A percentile compares a stretch with the other conserved stretches of the same genome.
phyloP scores from a whole-genome alignment of 1,140 invertebrate species.

The Maconellicoccus hirsutus region DNA sequence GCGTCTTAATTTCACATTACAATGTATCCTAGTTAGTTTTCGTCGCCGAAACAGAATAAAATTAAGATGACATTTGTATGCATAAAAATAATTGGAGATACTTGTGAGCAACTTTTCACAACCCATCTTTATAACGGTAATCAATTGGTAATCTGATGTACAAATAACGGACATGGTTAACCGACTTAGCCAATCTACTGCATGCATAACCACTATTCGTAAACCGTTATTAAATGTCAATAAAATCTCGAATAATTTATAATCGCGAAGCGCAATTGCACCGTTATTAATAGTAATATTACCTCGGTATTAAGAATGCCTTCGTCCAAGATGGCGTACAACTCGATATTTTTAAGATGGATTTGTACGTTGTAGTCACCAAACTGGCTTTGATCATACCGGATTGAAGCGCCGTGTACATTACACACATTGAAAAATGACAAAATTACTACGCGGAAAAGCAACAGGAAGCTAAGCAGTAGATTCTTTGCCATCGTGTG shows the following conservation, averaged over 20 bases:
- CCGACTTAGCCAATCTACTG: slow-evolving; percentile 2
- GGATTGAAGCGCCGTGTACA: slow-evolving; percentile 25
- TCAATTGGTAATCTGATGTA: neutral
- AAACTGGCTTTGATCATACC: slow-evolving; percentile 59
- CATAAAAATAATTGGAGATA: no score
- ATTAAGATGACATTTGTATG: no score
- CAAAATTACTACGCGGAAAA: neutral
- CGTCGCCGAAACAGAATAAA: no score
- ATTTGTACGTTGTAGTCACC: slow-evolving; percentile 66
- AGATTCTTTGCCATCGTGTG: slow-evolving; percentile 2
- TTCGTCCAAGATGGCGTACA: slow-evolving; percentile 51
- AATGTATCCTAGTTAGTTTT: no score
- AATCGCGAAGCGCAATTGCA: neutral
- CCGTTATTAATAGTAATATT: neutral
- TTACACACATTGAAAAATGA: slow-evolving; percentile 3
- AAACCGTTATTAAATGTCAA: slow-evolving; percentile 9
- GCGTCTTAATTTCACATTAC: no score
- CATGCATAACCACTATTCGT: neutral
- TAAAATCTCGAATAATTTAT: slow-evolving; percentile 5
- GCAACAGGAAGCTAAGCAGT: neutral
- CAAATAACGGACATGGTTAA: neutral
- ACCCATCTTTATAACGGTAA: neutral
- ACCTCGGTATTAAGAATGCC: neutral
- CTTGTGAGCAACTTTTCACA: neutral
- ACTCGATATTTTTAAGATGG: slow-evolving; percentile 59